Evolutionary conservation across 2,888 invertebrate species (phyloP), one percentile per base, ranked within the genome.

Genomic region (Branchipolynoe longqiensis): DNA sequence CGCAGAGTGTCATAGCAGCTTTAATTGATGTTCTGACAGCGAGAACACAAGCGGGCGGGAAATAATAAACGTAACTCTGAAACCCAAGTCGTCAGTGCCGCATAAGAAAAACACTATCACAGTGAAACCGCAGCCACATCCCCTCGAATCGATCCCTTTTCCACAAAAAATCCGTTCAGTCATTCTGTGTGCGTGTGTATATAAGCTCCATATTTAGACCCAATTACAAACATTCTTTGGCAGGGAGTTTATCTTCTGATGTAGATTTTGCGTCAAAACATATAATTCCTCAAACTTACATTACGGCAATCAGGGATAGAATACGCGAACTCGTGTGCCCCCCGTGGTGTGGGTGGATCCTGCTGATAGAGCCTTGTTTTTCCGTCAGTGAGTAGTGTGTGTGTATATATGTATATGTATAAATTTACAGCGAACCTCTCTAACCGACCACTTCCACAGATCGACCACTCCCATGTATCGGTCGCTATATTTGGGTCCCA

Each of bases 251-350:
- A 4, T 36, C 33, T 38, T 69, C 38, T 69, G 69, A 69, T 36
- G 62, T 38, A 33, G 48, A 36, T 69, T 69, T 69, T 69, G 38
- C 38, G 69, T 33, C 18, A 38, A 6, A n/a, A 69, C n/a, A n/a
- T n/a, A 69, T 36, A 6, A 69, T 69, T 33, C 36, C n/a, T 38
- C 22, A 36, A 69, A 69, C 36, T 69, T 69, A 69, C 69, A 69
- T 69, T 69, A 69, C 69, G 12, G 38, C 69, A 69, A 69, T 33
- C 22, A 69, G 69, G 36, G 38, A 69, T 69, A 69, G 6, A 69
- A 69, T 69, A 69, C 69, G 36, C 8, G n/a, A 12, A 69, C 22
- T 38, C 69, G 38, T 69, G 38, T 36, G 38, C 69, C 69, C 69
- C 62, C 69, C 38, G 38, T 33, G 69, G 69, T 69, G 38, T 36